Evolutionary conservation across 1,140 invertebrate species (phyloP), one percentile per base, ranked within the genome.

Genomic region (Leptonema lineaticorne): DNA sequence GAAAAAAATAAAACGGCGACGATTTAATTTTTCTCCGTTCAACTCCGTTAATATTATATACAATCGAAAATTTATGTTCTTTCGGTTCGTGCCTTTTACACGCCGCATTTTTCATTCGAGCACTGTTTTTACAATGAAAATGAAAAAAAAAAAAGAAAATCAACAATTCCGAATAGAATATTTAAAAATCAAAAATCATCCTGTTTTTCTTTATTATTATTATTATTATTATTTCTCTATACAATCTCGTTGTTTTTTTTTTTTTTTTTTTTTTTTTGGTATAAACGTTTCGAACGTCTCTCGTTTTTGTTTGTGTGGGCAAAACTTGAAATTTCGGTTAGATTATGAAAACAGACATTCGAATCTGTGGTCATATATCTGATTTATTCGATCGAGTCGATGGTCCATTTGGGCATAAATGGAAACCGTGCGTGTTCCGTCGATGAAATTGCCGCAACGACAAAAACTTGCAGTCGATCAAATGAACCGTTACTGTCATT

Each of bases 391-490:
- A 5, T 7, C 20, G 9, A 22, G 24, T 24, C 50, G 27, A 53
- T 53, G 18, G 50, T 9, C 50, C 50, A 53, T 53, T 53, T 53
- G 24, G 50, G 50, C 50, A 53, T 26, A 53, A 53, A 53, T 53
- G 50, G 50, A 26, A 53, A 53, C 50, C 27, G 20, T 53, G 22
- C 27, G 20, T 53, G 22, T 53, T 9, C 24, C 5, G 27, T 53
- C 50, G 50, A 53, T 53, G 22, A 53, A 53, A 53, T 53, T 53
- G 50, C 50, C 27, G 24, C 27, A 26, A 5, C 50, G 50, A 26
- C 50, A 53, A 53, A 53, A 53, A 53, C 50, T 53, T 53, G 50
- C 50, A 53, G 50, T 53, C 50, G 27, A 53, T 53, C 50, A 26
- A 53, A 14, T 26, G 5, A 11, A n/a, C n/a, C n/a, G 6, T 26